Base-by-base conservation (phyloP, 1,140 invertebrate species). In the Drosophila kikkawai region DNA sequence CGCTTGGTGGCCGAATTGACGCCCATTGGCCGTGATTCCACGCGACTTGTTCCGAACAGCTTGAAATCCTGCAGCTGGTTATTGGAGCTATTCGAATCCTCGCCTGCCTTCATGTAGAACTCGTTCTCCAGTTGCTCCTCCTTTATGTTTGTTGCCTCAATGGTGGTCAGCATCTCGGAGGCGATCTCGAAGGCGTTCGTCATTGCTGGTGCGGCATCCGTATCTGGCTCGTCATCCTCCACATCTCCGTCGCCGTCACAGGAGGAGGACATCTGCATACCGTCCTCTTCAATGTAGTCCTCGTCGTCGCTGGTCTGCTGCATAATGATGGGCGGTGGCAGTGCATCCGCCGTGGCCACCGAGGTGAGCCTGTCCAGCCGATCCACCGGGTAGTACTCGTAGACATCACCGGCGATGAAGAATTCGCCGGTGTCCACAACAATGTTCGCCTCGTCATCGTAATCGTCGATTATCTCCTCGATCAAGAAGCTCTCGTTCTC, bases 271-370 rank as follows among this genome's bases (percentile, higher is more conserved):
- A 86, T 29, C 15, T 79, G 85, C 42, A 65, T 57, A 9, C 73
- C 81, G 13, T 84, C 85, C 17, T 65, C 73, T 17, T 83, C 73
- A 2, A 80, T 79, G 6, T 56, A 77, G 3, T 83, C 84, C 3
- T 91, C 85, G 5, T 91, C 85, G n/a, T 82, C 86, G 48, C 79
- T 85, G 12, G 68, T 66, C 22, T 86, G 79, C 55, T 91, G 90
- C 90, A 91, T 91, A 48, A 91, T 91, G 34, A 91, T 91, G 12
- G 90, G 82, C 15, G 90, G 90, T 17, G 88, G 90, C 34, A 91
- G 44, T 1, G 88, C 80, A 61, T 90, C 82, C n/a, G 86, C 86
- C 6, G 81, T 82, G 26, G 80, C 80, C 60, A 90, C 76, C 11
- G 80, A 82, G 9, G 63, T 78, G 11, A 84, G 66, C 13, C 82